These are phyloP conservation scores for Turdus rufiventris DNA, from an alignment of 2,113 vertebrate genomes.

Conservation along the genomic window DNA sequence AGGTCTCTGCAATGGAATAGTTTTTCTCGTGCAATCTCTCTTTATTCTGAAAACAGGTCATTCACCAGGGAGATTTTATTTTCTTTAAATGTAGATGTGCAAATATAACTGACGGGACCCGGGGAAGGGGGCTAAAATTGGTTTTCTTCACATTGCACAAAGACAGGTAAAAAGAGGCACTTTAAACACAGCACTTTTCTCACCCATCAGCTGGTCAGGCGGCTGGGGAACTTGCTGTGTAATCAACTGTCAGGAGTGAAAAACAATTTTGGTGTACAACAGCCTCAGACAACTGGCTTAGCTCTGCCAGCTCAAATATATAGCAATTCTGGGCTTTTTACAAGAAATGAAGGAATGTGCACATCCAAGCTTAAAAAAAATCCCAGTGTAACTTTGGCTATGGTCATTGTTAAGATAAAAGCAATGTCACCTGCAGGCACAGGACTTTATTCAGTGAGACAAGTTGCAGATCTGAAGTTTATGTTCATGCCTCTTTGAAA, in stretches of 20 bases:
- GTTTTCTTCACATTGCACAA: neutral
- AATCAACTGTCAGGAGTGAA: constrained; percentile 17
- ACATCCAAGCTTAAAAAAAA: neutral
- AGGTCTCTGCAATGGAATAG: neutral
- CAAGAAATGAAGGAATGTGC: neutral
- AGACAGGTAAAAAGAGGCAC: neutral
- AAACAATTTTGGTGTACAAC: neutral
- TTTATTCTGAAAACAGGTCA: neutral
- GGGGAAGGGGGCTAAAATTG: neutral
- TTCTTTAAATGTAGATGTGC: neutral
- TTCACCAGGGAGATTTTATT: neutral
- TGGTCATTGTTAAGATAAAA: constrained; percentile 14
- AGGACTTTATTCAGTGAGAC: neutral
- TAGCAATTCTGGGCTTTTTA: neutral
- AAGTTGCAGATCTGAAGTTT: neutral
- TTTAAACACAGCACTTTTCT: neutral
- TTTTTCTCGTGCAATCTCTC: neutral
- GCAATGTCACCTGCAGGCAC: constrained; percentile 1
- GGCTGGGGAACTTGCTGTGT: neutral
- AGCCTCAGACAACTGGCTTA: neutral
- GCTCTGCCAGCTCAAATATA: constrained; percentile 4
- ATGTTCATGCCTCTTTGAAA: neutral
- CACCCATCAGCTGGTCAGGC: neutral
- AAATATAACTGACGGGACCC: neutral
- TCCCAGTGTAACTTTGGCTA: neutral